A percentile compares a stretch with the other conserved stretches of the same genome.
Evolutionary conservation across 2,888 invertebrate genomes (phyloP).

Genomic region (Drosophila birchii): DNA sequence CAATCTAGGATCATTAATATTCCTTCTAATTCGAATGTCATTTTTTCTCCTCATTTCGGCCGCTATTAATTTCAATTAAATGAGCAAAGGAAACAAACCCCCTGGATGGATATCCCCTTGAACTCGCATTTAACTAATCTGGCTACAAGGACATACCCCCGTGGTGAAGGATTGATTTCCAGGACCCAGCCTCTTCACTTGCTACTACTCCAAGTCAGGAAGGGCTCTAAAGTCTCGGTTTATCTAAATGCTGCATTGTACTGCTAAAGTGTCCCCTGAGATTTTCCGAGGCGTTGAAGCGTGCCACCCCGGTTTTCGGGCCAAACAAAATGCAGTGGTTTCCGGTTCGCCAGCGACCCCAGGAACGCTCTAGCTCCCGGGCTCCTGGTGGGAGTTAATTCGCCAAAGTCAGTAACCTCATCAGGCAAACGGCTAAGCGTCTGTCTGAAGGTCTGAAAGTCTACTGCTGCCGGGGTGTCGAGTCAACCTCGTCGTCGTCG

Average conservation of each 20-base stretch:
- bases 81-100: conserved; percentile 3
- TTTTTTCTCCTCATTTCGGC: conserved; percentile 5
- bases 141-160: conserved; percentile 29
- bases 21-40: neutral
- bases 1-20: conserved; percentile 5
- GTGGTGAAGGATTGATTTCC: conserved; percentile 40
- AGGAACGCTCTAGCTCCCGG: conserved; percentile 7
- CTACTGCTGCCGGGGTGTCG: conserved; percentile 66
- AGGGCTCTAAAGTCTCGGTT: conserved; percentile 66
- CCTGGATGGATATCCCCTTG: neutral
- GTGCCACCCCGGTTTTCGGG: conserved; percentile 79
- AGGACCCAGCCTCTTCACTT: neutral
- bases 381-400: conserved; percentile 73
- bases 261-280: conserved; percentile 80
- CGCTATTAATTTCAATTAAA: conserved; percentile 32
- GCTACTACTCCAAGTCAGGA: conserved; percentile 24
- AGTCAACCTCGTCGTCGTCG: conserved; percentile 17
- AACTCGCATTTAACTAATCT: conserved; percentile 26
- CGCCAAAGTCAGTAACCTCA: conserved; percentile 80
- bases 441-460: conserved; percentile 37
- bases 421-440: conserved; percentile 74
- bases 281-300: conserved; percentile 84
- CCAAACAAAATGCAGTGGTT: conserved; percentile 82
- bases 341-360: conserved; percentile 76
- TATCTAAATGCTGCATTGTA: conserved; percentile 79